phyloP scores from a whole-genome alignment of 2,797 vertebrate species.

The Chelon auratus region DNA sequence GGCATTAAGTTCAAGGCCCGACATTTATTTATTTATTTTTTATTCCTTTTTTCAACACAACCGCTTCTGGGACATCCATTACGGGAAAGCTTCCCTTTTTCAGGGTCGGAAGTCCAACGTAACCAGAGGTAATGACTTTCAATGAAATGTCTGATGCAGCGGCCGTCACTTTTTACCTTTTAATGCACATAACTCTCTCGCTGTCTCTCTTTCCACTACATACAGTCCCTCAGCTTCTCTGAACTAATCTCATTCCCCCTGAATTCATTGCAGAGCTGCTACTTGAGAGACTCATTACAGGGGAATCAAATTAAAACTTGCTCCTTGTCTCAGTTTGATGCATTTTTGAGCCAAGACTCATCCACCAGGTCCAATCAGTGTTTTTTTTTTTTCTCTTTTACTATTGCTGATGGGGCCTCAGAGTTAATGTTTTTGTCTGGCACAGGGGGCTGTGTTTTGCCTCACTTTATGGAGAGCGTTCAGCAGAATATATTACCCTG shows the following conservation, averaged over 20 bases:
- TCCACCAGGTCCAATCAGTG: constrained; percentile 63
- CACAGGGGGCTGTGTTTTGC: constrained; percentile 41
- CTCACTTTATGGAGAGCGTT: constrained; percentile 32
- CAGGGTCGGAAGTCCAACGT: constrained; percentile 42
- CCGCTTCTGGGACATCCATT: constrained; percentile 65
- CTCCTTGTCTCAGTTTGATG: constrained; percentile 75
- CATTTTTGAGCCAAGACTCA: constrained; percentile 69
- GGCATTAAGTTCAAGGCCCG: constrained; percentile 71
- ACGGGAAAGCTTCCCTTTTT: constrained; percentile 31
- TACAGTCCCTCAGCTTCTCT: constrained; percentile 54
- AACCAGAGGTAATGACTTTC: constrained; percentile 70
- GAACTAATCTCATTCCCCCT: constrained; percentile 68
- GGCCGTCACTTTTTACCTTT: constrained; percentile 50
- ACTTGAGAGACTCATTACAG: constrained; percentile 76
- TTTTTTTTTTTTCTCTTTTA: constrained; percentile 11
- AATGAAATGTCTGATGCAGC: constrained; percentile 60
- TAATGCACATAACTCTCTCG: constrained; percentile 55
- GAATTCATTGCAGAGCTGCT: constrained; percentile 63
- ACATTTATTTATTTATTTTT: background rate
- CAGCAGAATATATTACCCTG: constrained; percentile 19
- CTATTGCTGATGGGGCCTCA: constrained; percentile 52
- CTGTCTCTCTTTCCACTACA: constrained; percentile 38
- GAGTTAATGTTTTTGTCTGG: constrained; percentile 59
- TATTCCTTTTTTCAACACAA: constrained; percentile 31
- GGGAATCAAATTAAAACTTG: constrained; percentile 81